Evolutionary conservation across 2,113 vertebrate genomes (phyloP).

Genomic region (Cephalophus harveyi): DNA sequence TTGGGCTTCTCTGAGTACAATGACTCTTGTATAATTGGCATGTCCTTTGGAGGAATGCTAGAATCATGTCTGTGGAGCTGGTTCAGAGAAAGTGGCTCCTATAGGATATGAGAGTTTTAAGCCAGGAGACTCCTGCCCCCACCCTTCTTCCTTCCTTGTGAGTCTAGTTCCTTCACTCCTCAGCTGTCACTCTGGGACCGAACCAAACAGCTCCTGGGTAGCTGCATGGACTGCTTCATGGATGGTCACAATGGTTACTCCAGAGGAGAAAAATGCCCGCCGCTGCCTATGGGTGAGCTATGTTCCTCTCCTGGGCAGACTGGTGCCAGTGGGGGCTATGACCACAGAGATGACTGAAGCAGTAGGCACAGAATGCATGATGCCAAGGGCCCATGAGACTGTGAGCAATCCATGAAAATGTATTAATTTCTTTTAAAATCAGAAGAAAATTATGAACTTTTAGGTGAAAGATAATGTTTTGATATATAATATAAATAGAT

Average conservation of each 20-base stretch:
- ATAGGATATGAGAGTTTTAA: neutral
- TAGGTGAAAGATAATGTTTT: neutral
- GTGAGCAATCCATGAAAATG: neutral
- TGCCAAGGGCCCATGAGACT: neutral
- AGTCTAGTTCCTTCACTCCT: neutral
- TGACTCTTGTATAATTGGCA: neutral
- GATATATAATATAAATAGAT: neutral
- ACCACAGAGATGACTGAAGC: neutral
- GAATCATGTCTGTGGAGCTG: neutral
- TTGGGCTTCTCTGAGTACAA: neutral
- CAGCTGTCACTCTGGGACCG: neutral
- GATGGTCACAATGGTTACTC: neutral
- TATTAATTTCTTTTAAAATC: neutral
- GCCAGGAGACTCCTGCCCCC: no score
- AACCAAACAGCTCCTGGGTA: neutral
- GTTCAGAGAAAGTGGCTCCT: neutral
- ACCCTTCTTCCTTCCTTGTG: accelerated
- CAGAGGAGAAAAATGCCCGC: neutral
- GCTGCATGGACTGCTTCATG: neutral
- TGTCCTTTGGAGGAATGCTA: neutral
- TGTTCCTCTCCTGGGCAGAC: neutral
- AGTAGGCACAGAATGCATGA: neutral
- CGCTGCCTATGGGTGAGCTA: accelerated
- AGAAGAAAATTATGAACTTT: neutral
- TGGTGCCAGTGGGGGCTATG: neutral